Percentiles rank a stretch among this genome's conserved stretches.
phyloP scores from a whole-genome alignment of 1,140 invertebrate genomes.

The Pseudomyrmex gracilis region DNA sequence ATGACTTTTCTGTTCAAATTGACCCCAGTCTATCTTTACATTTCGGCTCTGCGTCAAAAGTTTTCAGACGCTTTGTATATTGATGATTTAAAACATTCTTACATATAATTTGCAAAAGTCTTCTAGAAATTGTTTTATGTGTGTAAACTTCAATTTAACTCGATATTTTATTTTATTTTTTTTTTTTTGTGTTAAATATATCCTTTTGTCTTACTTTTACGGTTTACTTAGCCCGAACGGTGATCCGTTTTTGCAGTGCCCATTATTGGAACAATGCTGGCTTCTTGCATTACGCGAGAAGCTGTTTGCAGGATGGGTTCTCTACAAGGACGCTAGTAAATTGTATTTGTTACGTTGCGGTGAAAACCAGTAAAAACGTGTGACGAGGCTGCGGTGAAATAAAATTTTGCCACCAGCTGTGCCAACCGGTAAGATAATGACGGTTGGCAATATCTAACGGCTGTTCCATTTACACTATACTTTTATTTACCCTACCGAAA shows the following conservation, averaged over 20 bases:
- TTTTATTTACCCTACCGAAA: slow-evolving; percentile 25
- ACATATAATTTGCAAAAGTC: too few relatives aligned
- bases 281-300: slow-evolving; percentile 38
- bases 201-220: neutral
- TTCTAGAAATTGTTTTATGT: neutral
- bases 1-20: too few relatives aligned
- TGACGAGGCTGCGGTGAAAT: slow-evolving; percentile 42
- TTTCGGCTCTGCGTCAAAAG: too few relatives aligned
- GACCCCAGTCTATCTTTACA: too few relatives aligned
- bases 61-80: too few relatives aligned
- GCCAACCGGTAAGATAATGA: slow-evolving; percentile 52
- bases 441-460: slow-evolving; percentile 34
- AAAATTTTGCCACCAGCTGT: slow-evolving; percentile 47
- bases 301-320: neutral
- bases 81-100: too few relatives aligned
- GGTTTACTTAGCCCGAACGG: neutral
- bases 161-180: neutral
- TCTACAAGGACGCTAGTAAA: slow-evolving; percentile 31
- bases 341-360: slow-evolving; percentile 30
- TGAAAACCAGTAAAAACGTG: slow-evolving; percentile 47
- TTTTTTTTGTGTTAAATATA: neutral
- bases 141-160: slow-evolving; percentile 4
- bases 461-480: slow-evolving; percentile 47
- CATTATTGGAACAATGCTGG: slow-evolving; percentile 61
- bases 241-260: slow-evolving; percentile 48